A percentile compares a stretch with the other conserved stretches of the same genome.
Conservation (phyloP, 1,140 invertebrate species). For the Lordiphosa clarofinis region DNA sequence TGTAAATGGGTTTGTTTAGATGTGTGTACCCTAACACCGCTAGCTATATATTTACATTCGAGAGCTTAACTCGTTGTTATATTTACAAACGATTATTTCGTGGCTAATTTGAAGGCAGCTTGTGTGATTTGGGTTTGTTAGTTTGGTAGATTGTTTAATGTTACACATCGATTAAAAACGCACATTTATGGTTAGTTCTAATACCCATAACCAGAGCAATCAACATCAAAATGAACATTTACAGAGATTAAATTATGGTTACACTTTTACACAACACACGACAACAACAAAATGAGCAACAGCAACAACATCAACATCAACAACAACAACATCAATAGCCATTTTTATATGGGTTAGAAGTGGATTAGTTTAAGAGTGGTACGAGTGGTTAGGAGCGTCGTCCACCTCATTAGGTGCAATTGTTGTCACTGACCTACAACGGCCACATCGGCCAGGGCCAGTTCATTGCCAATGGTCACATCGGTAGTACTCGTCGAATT, state of each 20-base stretch:
- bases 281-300: constrained; percentile 30
- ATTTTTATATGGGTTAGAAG: constrained; percentile 17
- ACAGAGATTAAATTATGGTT: constrained; percentile 50
- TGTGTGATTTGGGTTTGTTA: constrained; percentile 25
- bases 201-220: constrained; percentile 31
- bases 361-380: constrained; percentile 1
- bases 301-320: constrained; percentile 47
- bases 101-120: constrained; percentile 23
- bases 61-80: constrained; percentile 16
- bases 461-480: constrained; percentile 80
- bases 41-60: constrained; percentile 29
- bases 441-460: constrained; percentile 59
- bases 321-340: constrained; percentile 52
- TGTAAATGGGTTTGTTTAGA: not conserved
- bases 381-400: constrained; percentile 2
- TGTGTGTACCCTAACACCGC: constrained; percentile 24
- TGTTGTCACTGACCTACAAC: constrained; percentile 84
- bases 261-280: constrained; percentile 13
- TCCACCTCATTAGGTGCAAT: constrained; percentile 5
- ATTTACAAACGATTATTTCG: constrained; percentile 46
- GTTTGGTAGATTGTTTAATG: constrained; percentile 34
- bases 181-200: constrained; percentile 48
- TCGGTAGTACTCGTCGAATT: constrained; percentile 82
- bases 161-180: constrained; percentile 61
- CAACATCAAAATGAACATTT: constrained; percentile 56